phyloP scores from a whole-genome alignment of 1,140 invertebrate genomes.

The Anastatus disparis region DNA sequence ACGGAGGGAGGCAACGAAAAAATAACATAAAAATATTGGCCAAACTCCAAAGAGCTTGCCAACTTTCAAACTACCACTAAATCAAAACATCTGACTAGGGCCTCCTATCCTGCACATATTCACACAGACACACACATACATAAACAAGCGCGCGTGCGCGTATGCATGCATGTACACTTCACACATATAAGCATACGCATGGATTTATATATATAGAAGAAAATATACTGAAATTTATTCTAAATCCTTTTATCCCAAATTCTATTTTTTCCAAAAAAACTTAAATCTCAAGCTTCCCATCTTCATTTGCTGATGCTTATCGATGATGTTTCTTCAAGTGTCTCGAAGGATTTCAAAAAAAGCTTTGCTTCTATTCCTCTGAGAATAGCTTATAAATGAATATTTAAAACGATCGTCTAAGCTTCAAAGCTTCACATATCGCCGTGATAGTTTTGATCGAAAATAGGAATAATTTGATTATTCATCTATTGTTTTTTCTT shows the following conservation, averaged over 20 bases:
- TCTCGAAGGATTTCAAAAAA: neutral
- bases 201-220: too few species aligned
- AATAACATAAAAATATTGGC: conserved; percentile 63
- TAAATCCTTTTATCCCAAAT: conserved; percentile 62
- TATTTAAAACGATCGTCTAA: too few species aligned
- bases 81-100: conserved; percentile 61
- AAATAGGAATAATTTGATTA: neutral
- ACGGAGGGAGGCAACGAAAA: conserved; percentile 34
- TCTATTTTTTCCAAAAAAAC: conserved; percentile 53
- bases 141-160: too few species aligned
- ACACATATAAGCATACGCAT: too few species aligned
- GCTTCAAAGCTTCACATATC: too few species aligned
- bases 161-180: too few species aligned
- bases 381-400: neutral
- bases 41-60: conserved; percentile 60
- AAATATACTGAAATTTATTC: conserved; percentile 63
- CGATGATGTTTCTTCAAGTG: neutral
- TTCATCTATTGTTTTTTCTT: neutral
- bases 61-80: conserved; percentile 63
- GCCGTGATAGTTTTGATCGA: too few species aligned
- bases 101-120: too few species aligned
- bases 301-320: conserved; percentile 1
- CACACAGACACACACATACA: too few species aligned
- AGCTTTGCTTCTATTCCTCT: neutral
- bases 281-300: conserved; percentile 48